phyloP scores from a whole-genome alignment of 2,888 invertebrate genomes.

The Phyllotreta cruciferae region DNA sequence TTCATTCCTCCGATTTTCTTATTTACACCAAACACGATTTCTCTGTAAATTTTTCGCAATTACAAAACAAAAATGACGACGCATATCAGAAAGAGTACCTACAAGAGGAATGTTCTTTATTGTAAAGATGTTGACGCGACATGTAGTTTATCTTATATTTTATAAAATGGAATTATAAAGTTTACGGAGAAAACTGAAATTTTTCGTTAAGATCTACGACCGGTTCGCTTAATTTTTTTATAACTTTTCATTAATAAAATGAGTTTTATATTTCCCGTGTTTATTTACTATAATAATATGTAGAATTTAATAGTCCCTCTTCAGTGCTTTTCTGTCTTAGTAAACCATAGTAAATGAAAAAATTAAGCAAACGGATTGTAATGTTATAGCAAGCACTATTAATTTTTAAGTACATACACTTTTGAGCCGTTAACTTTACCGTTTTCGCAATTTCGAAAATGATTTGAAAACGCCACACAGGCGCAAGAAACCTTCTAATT shows the following conservation, averaged over 20 bases:
- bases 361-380: too few relatives aligned
- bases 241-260: neutral
- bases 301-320: too few relatives aligned
- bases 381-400: too few relatives aligned
- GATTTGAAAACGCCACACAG: slow-evolving; percentile 27
- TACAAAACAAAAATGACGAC: slow-evolving; percentile 11
- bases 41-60: slow-evolving; percentile 10
- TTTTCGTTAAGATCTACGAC: neutral
- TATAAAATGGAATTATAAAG: neutral
- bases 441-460: slow-evolving; percentile 22
- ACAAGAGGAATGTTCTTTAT: slow-evolving; percentile 8
- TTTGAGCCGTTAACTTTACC: slow-evolving; percentile 24
- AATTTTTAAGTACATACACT: neutral
- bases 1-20: slow-evolving; percentile 2
- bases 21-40: slow-evolving; percentile 9
- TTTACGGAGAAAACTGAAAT: slow-evolving; percentile 14
- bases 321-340: too few relatives aligned
- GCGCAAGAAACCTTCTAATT: slow-evolving; percentile 36
- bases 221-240: slow-evolving; percentile 1
- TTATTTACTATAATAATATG: too few relatives aligned
- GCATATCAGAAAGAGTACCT: slow-evolving; percentile 26
- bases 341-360: too few relatives aligned
- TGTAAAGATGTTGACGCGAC: slow-evolving; percentile 15
- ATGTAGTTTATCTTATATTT: slow-evolving; percentile 26
- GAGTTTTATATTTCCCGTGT: neutral